Evolutionary conservation across 30 jellyfish, hydroid and myxozoan genomes (phyloP), one percentile per base, ranked within the genome.

Genomic region (Phacellophora camtschatica): DNA sequence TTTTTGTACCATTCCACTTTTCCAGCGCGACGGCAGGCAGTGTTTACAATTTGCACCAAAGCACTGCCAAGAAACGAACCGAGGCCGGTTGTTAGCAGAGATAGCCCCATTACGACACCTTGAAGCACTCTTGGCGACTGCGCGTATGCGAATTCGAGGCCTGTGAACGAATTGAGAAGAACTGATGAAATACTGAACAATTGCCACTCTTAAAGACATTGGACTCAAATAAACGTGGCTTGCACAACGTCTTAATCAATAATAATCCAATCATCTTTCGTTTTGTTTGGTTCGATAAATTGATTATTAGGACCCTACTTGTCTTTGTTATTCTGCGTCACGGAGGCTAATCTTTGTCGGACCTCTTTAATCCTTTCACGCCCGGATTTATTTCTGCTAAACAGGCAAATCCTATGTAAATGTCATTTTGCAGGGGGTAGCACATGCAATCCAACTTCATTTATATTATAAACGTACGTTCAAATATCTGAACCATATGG

Each of bases 101-200:
- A 91, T 6, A 91, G 59, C 16, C 96, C 96, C 95, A 85, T 84
- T 55, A 91, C 95, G 20, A 85, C 88, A 12, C 98, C 95, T 77
- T 91, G 98, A 23, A 91, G 87, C 22, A 84, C 77, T 79, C 95
- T 69, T 33, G 98, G 98, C 11, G 98, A 84, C 49, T 91, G 98
- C 13, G 98, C 82, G 49, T 91, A 91, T 1, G 98, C 95, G 66
- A 91, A 91, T 53, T 91, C 98, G 19, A 91, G 63, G 18, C 96
- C 98, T 91, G 42, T 19, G 80, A 66, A n/a, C 18, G 33, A 33
- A 22, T 36, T n/a, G 8, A 13, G 27, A 12, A 24, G n/a, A n/a
- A 24, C 29, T 16, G n/a, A 63, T 5, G 8, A 36, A 19, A 31
- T 5, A 67, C 15, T 15, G 9, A 6, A 67, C 12, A 12, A 29